phyloP scores from a whole-genome alignment of 2,113 vertebrate species.

The Haemorhous mexicanus region DNA sequence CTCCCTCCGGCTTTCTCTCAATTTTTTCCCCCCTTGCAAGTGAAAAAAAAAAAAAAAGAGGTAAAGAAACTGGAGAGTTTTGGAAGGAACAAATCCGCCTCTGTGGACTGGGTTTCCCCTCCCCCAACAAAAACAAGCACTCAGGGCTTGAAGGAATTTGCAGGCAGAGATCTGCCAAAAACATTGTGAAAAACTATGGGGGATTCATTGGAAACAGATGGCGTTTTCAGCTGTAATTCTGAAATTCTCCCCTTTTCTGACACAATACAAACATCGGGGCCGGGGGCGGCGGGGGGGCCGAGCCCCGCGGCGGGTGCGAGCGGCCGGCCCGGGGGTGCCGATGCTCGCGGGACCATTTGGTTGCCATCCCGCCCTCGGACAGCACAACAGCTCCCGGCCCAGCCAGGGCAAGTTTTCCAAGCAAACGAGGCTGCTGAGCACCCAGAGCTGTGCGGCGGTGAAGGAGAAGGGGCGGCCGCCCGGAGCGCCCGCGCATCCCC shows the following conservation, averaged over 20 bases:
- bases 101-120: slow-evolving; percentile 81
- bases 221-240: slow-evolving; percentile 78
- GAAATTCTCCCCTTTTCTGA: slow-evolving; percentile 75
- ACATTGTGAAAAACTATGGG: slow-evolving; percentile 79
- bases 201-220: slow-evolving; percentile 88
- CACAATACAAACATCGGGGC: slow-evolving; percentile 70
- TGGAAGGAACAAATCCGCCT: slow-evolving; percentile 82
- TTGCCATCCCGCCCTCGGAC: not conserved
- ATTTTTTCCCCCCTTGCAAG: not conserved
- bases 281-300: not conserved
- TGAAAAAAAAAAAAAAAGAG: not conserved
- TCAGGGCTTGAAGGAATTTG: slow-evolving; percentile 82
- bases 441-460: not conserved
- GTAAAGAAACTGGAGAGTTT: slow-evolving; percentile 77
- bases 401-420: not conserved
- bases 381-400: not conserved
- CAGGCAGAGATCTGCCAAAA: slow-evolving; percentile 81
- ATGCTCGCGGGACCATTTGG: not conserved
- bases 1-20: not conserved
- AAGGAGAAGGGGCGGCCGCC: not conserved
- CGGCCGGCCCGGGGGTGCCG: not conserved
- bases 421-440: not conserved
- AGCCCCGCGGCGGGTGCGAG: not conserved
- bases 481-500: not conserved
- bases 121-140: slow-evolving; percentile 90